A percentile compares a stretch with the other conserved stretches of the same genome.
phyloP scores from a whole-genome alignment of 23 tunicate genomes.

The Halocynthia roretzi region DNA sequence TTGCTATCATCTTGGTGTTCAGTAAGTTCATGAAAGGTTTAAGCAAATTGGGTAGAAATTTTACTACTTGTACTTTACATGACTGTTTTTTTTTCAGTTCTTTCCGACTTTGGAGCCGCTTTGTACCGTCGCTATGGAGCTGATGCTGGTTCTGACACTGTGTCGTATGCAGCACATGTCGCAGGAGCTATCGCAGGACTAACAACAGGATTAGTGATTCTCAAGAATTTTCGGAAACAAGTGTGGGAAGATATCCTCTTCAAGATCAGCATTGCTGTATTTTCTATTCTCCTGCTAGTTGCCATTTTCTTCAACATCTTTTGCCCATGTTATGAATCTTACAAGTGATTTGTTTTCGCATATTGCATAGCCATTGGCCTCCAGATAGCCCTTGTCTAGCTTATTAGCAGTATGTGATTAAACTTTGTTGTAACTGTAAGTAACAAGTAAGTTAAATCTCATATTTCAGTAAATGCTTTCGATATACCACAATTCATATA shows the following conservation, averaged over 20 bases:
- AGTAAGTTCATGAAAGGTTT: conserved; percentile 7
- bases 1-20: conserved; percentile 6
- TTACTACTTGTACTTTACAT: not conserved
- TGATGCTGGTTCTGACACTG: conserved; percentile 39
- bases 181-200: conserved; percentile 91
- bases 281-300: conserved; percentile 48
- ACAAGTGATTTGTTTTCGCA: not conserved
- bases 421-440: too few relatives aligned
- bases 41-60: not conserved
- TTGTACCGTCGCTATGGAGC: conserved; percentile 67
- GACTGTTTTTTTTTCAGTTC: conserved; percentile 27
- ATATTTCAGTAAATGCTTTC: too few relatives aligned
- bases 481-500: too few relatives aligned
- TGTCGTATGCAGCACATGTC: conserved; percentile 92
- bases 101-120: conserved; percentile 78
- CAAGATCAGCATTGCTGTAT: conserved; percentile 53
- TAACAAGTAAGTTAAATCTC: too few relatives aligned
- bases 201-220: conserved; percentile 63
- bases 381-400: not conserved
- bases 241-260: conserved; percentile 67
- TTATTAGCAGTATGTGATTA: too few relatives aligned
- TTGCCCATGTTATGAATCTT: conserved; percentile 52
- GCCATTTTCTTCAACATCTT: conserved; percentile 85
- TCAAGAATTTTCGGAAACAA: conserved; percentile 67
- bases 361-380: not conserved